phyloP scores from a whole-genome alignment of 2,113 vertebrate genomes.

The Erpornis zantholeuca region DNA sequence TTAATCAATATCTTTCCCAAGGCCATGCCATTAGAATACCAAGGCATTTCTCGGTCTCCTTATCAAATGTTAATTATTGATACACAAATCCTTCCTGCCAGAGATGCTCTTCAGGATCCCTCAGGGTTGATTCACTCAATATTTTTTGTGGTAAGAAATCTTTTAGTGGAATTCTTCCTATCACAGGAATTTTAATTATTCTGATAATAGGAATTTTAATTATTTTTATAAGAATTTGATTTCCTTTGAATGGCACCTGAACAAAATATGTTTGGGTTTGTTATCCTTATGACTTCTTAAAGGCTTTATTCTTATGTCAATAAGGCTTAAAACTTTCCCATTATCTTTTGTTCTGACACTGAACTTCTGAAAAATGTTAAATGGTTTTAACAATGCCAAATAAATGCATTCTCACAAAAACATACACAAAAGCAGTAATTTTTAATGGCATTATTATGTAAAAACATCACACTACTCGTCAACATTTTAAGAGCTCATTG shows the following conservation, averaged over 20 bases:
- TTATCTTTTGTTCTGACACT: neutral
- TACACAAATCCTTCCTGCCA: neutral
- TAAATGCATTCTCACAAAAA: neutral
- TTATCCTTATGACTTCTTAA: neutral
- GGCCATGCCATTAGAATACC: neutral
- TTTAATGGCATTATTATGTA: conserved; percentile 23
- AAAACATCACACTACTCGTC: conserved; percentile 41
- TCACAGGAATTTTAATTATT: neutral
- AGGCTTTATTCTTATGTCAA: neutral
- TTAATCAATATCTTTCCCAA: neutral
- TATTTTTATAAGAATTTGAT: neutral
- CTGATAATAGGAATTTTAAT: neutral
- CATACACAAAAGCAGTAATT: neutral
- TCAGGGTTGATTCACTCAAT: neutral
- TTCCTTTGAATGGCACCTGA: neutral
- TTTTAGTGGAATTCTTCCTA: neutral
- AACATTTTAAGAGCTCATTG: conserved; percentile 57
- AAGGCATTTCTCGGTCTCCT: neutral
- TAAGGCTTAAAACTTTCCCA: conserved; percentile 27
- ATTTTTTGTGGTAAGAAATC: neutral
- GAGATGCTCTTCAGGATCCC: neutral
- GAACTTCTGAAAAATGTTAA: conserved; percentile 16
- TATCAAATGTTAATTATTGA: neutral
- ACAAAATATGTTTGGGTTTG: neutral
- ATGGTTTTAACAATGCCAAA: neutral